Evolutionary conservation across 2,888 invertebrate genomes (phyloP), one percentile per base, ranked within the genome.

Genomic region (Lochmaea crataegi): DNA sequence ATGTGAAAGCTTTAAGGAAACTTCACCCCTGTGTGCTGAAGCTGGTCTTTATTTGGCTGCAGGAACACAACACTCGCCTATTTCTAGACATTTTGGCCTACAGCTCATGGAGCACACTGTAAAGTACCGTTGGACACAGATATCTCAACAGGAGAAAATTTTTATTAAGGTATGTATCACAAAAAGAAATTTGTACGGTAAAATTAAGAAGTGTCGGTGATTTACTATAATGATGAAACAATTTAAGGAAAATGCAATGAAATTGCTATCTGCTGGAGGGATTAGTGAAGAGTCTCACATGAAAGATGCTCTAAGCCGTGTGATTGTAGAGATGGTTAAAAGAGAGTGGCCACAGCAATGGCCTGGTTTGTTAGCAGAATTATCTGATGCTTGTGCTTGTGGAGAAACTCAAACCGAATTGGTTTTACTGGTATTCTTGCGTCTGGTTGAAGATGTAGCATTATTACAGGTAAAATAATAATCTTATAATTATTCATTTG

Each of bases 271-370:
- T 73, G 91, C 93, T 84, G 94, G 96, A 73, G 94, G 94, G 12
- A 92, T 94, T 26, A 90, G 93, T 63, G 91, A 91, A 76, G 92
- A 92, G 78, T 91, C 91, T 12, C 95, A 95, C 82, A 90, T 96
- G 80, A 95, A 96, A 85, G 95, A 96, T 85, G 96, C 94, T 1
- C 86, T 95, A 3, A 94, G 96, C 14, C 90, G 97, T 64, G 94
- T 97, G n/a, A 92, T 98, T 68, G 98, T 98, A 0, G 98, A 98
- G 88, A 96, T 98, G 93, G 94, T 96, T 68, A 98, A 98, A 84
- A 90, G 98, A 11, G 98, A 98, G 85, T 98, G 98, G 98, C 98
- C 98, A 0, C 98, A 98, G 84, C 95, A 97, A 78, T 98, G 98
- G 98, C 94, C 96, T 0, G 92, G 94, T 0, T 86, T 98, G 45